Evolutionary conservation across 1,140 invertebrate genomes (phyloP).

Genomic region (Diprion similis): DNA sequence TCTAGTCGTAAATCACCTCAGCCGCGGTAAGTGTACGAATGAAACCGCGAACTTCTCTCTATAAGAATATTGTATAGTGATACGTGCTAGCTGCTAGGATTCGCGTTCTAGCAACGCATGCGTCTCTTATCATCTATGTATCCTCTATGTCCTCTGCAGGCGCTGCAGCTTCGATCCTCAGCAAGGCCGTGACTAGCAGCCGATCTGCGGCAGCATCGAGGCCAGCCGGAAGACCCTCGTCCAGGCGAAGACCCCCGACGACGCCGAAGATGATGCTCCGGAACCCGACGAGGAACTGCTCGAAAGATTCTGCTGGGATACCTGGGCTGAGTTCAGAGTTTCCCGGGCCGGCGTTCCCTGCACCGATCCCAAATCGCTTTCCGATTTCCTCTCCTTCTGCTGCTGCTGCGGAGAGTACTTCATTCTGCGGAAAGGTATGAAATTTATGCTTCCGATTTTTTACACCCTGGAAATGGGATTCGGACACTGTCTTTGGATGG

Average conservation of each 20-base stretch:
- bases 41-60: neutral
- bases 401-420: conserved; percentile 58
- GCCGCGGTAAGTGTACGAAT: neutral
- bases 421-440: conserved; percentile 42
- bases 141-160: neutral
- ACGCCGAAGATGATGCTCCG: conserved; percentile 26
- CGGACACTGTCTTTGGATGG: too few species aligned
- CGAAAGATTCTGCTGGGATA: conserved; percentile 27
- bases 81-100: neutral
- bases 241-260: conserved; percentile 57
- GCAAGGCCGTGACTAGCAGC: conserved; percentile 42
- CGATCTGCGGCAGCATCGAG: conserved; percentile 52
- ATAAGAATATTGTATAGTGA: neutral
- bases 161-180: conserved; percentile 30
- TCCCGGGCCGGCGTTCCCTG: conserved; percentile 41
- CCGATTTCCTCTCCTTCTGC: conserved; percentile 54
- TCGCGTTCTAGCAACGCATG: neutral
- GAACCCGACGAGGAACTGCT: conserved; percentile 28
- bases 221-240: conserved; percentile 58
- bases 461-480: conserved; percentile 19
- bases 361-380: conserved; percentile 50
- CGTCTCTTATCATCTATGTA: neutral
- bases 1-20: neutral
- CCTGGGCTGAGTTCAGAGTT: conserved; percentile 15
- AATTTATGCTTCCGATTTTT: conserved; percentile 16